Base-by-base conservation (phyloP, 2,113 vertebrate genomes). In the Pelobates fuscus region DNA sequence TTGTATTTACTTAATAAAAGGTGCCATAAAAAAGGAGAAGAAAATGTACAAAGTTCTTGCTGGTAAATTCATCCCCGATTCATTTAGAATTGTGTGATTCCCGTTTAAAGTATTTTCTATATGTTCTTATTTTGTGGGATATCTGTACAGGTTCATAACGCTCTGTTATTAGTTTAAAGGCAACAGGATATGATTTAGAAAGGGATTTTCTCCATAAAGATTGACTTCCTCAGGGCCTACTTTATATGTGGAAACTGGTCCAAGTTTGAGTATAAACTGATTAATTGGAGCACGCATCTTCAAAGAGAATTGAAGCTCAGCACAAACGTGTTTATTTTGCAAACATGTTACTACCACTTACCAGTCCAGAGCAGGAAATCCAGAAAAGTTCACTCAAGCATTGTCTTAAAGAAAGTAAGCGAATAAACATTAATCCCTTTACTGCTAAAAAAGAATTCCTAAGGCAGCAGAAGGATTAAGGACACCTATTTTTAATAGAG, bases 171-270 rank as follows among this genome's bases (percentile, higher is more conserved):
- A 76, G 63, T 67, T 76, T 20, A 67, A 76, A 76, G 64, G 43
- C 55, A 67, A 76, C 72, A 76, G 72, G 72, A 76, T 76, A 76
- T 62, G 67, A 76, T 76, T 76, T 76, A 76, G 55, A 43, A 67
- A 67, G 57, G 72, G 72, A 76, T 76, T 76, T 76, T 76, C 72
- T 67, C 65, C 37, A 67, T 76, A 76, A 76, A 76, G 72, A 60
- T 59, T 76, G 60, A 76, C 72, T 76, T 76, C 72, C 72, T 67
- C 64, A 24, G 72, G 71, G 72, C 54, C 72, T 76, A 74, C 64
- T 61, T 67, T 49, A 67, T 26, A 74, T 10, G 71, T 76, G 64
- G 64, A 76, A 76, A 76, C 64, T 11, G 41, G 54, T 67, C 55
- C 64, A 60, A 67, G 55, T 76, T 44, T n/a, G 52, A 76, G 41